A percentile compares a stretch with the other conserved stretches of the same genome.
These are phyloP conservation scores for Pagrus major DNA, from an alignment of 2,113 vertebrate species.

Conservation along the genomic window DNA sequence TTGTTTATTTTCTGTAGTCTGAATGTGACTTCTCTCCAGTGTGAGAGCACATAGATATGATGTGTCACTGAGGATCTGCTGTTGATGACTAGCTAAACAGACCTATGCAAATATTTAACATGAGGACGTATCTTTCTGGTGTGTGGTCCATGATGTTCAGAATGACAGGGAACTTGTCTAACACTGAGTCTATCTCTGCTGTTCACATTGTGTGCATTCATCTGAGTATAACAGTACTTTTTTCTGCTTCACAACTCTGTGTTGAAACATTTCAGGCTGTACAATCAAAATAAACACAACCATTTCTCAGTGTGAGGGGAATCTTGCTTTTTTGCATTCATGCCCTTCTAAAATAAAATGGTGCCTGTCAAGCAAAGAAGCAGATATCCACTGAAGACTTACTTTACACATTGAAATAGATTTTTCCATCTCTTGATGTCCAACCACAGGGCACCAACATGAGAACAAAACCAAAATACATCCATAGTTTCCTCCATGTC, in stretches of 20 bases:
- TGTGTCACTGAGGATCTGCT: not conserved
- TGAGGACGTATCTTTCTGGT: not conserved
- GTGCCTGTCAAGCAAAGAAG: not conserved
- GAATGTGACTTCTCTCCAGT: not conserved
- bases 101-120: constrained; percentile 16
- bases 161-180: not conserved
- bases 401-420: not conserved
- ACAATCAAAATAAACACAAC: constrained; percentile 45
- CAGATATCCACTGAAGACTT: not conserved
- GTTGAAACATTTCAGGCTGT: not conserved
- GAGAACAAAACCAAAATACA: not conserved
- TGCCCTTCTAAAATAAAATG: not conserved
- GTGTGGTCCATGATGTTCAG: constrained; percentile 14
- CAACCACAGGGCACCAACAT: not conserved
- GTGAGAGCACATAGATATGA: not conserved
- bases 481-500: not conserved
- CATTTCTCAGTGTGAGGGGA: not conserved
- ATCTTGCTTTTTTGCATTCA: not conserved
- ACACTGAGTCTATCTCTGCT: not conserved
- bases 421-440: not conserved
- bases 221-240: not conserved
- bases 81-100: too few relatives aligned
- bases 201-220: not conserved
- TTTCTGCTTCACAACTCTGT: not conserved
- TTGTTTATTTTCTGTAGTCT: not conserved